Evolutionary conservation across 2,888 invertebrate species (phyloP).

Genomic region (Clitarchus hookeri): DNA sequence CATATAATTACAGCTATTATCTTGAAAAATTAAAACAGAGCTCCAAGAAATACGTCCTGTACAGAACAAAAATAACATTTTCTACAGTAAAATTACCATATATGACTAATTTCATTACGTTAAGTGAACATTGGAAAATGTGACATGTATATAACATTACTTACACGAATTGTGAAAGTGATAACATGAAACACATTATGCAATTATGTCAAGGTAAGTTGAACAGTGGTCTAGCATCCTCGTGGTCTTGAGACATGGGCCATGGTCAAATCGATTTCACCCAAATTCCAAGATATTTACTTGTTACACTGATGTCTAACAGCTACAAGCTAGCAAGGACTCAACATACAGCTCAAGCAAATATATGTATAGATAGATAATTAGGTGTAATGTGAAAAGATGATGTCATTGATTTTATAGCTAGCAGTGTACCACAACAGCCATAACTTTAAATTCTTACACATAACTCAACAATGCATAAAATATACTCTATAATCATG

Average conservation of each 20-base stretch:
- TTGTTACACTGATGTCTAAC: constrained; percentile 15
- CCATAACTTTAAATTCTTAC: not conserved
- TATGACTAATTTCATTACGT: not conserved
- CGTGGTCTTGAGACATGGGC: constrained; percentile 26
- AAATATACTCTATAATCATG: constrained; percentile 24
- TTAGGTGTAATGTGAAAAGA: not conserved
- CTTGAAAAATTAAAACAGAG: not conserved
- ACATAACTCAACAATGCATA: constrained; percentile 20
- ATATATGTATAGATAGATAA: constrained; percentile 11
- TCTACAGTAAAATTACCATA: not conserved
- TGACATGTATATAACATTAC: not conserved
- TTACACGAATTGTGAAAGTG: not conserved
- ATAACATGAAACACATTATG: not conserved
- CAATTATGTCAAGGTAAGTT: not conserved
- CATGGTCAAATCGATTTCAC: constrained; percentile 53
- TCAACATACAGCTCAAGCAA: constrained; percentile 16
- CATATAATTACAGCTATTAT: not conserved
- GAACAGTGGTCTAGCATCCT: constrained; percentile 21
- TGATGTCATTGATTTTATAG: not conserved
- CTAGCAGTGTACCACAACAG: not conserved
- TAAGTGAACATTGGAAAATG: not conserved
- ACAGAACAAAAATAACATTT: not conserved
- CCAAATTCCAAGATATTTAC: constrained; percentile 54
- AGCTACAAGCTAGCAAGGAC: constrained; percentile 19
- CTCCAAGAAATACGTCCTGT: not conserved